Conservation (phyloP, 2,113 vertebrate species). For the Urocynchramus pylzowi region DNA sequence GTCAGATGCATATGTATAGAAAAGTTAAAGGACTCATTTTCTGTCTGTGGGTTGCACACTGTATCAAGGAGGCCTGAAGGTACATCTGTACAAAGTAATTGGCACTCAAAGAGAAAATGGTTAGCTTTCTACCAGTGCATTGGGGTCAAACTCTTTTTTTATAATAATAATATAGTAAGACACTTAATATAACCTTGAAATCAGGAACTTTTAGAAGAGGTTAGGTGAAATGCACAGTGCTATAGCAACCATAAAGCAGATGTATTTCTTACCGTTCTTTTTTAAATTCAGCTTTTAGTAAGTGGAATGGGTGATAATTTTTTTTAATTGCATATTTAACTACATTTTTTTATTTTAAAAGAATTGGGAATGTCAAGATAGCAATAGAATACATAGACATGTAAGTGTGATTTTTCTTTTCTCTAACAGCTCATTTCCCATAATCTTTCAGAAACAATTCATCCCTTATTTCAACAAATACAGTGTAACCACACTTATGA, state of each 20-base stretch:
- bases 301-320: background rate
- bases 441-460: background rate
- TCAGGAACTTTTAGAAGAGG: slow-evolving; percentile 61
- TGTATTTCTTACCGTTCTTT: slow-evolving; percentile 25
- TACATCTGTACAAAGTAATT: slow-evolving; percentile 69
- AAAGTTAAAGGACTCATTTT: slow-evolving; percentile 61
- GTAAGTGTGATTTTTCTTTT: background rate
- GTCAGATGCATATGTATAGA: background rate
- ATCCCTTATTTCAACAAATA: background rate
- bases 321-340: background rate
- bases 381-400: background rate
- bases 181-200: slow-evolving; percentile 67
- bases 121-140: slow-evolving; percentile 56
- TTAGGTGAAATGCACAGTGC: slow-evolving; percentile 53
- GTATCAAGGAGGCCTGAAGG: slow-evolving; percentile 49
- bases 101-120: slow-evolving; percentile 67
- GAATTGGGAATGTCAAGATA: background rate
- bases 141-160: slow-evolving; percentile 63
- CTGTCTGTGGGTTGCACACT: slow-evolving; percentile 6
- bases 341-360: background rate
- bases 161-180: slow-evolving; percentile 60
- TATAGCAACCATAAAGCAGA: slow-evolving; percentile 56
- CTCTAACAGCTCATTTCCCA: background rate
- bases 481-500: background rate
- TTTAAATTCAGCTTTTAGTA: slow-evolving; percentile 28